Evolutionary conservation across 2,888 invertebrate genomes (phyloP), one percentile per base, ranked within the genome.

Genomic region (Athetis lepigone): DNA sequence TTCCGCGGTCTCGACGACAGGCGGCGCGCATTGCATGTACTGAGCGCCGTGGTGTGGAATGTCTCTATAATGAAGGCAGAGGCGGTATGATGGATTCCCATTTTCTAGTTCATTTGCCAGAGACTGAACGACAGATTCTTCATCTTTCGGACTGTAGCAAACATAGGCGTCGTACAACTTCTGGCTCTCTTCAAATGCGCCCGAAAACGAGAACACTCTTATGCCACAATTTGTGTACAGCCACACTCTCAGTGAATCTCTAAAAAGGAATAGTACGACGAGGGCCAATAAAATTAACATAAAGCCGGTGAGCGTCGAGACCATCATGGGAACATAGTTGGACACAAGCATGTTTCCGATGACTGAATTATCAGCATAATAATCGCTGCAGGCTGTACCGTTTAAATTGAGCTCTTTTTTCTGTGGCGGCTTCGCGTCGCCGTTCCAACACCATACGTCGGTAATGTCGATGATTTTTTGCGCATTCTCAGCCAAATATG

Each of bases 131-230:
- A 98, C 98, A 88, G 98, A 98, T 87, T 98, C 97, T 86, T 98
- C 98, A 91, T 98, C 98, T 92, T 98, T 98, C 43, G 98, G 97
- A 81, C 98, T 98, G 92, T 99, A 99, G 84, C 98, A 97, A 13
- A 99, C 97, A 89, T 98, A 99, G 49, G 98, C 98, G 88, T 99
- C 99, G 92, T 98, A 98, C 29, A 98, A 95, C 84, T 98, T 98
- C 84, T 98, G 98, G 69, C 97, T 96, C 83, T 98, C 98, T 88
- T 98, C 98, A 86, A 96, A 96, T 13, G 96, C 95, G 42, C 96
- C 96, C 2, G 96, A 95, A 58, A 97, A 97, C 8, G 97, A 96
- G 89, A 98, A 98, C 72, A 98, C 96, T 76, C 98, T 95, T 40
- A 98, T 96, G 1, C 98, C 98, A 92, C 98, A 98, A 79, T 97